A percentile compares a stretch with the other conserved stretches of the same genome.
These are phyloP conservation scores for Eclectus roratus DNA, from an alignment of 2,113 vertebrate species.

Conservation along the genomic window DNA sequence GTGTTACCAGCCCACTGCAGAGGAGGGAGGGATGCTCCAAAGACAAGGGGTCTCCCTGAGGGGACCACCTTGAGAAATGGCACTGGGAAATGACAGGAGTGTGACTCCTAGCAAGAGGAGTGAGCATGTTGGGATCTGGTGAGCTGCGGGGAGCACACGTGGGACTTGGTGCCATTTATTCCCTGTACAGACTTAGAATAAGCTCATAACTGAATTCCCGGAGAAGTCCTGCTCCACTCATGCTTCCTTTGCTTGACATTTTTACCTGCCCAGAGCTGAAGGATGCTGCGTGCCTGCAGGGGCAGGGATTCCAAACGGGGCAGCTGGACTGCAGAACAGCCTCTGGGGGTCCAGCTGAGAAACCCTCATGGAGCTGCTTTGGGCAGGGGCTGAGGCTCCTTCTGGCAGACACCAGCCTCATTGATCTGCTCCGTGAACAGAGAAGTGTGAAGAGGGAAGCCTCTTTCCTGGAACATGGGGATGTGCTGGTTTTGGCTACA, in stretches of 20 bases:
- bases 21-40: neutral
- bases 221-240: neutral
- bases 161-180: rapidly evolving
- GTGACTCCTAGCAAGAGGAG: neutral
- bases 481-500: neutral
- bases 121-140: neutral
- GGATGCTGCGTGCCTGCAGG: rapidly evolving
- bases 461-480: neutral
- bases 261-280: neutral
- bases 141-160: neutral
- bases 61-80: neutral
- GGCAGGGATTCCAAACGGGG: neutral
- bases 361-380: neutral
- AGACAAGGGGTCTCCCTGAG: neutral
- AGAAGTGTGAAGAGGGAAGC: neutral
- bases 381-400: neutral
- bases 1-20: neutral
- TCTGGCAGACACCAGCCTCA: neutral
- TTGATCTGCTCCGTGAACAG: neutral
- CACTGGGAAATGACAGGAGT: neutral
- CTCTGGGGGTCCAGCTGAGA: neutral
- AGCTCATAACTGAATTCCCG: neutral
- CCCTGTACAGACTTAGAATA: neutral
- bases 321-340: no score
- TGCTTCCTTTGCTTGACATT: neutral